Base-by-base conservation (phyloP, 2,797 vertebrate species). In the Siniperca scherzeri region DNA sequence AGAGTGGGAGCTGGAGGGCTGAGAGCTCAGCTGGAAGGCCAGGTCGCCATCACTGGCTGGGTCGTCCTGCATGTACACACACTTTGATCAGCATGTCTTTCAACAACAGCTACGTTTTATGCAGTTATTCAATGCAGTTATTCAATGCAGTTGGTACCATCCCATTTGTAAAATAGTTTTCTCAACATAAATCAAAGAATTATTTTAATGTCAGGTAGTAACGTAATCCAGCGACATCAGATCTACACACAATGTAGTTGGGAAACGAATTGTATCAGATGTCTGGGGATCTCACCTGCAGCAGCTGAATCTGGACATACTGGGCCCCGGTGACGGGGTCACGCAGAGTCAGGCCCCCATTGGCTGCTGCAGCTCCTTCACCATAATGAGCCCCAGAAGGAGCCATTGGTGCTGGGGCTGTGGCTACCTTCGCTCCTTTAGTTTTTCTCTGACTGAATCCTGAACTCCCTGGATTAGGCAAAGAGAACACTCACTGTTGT, bases 231-330 rank as follows among this genome's bases (percentile, higher is more conserved):
- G 53, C 22, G 8, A 50, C 61, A 60, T 52, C 36, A 67, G 1
- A 59, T 42, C 17, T 5, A 22, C 19, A 59, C 46, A 53, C 8
- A 30, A 8, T 56, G 16, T 40, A 11, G 17, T 7, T 55, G 22
- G 12, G 16, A 46, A 65, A 50, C 42, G 8, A 21, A 21, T 5
- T 61, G 42, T n/a, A 42, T 17, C 3, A 59, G 2, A 27, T 33
- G 27, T 25, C 4, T 70, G 40, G n/a, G 44, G 16, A 11, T 59
- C 93, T 95, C 88, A 99, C 98, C 97, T 99, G 98, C 81, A 98
- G 94, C 38, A 99, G 94, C 85, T 98, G 98, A 70, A 98, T 97
- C 94, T 98, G 98, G 80, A 98, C 96, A 74, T 97, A 98, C 78
- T 97, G 98, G 10, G 96, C 86, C 33, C 97, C 96, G 0, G 96